Evolutionary conservation across 1,140 invertebrate species (phyloP), one percentile per base, ranked within the genome.

Genomic region (Megalonaias nervosa): DNA sequence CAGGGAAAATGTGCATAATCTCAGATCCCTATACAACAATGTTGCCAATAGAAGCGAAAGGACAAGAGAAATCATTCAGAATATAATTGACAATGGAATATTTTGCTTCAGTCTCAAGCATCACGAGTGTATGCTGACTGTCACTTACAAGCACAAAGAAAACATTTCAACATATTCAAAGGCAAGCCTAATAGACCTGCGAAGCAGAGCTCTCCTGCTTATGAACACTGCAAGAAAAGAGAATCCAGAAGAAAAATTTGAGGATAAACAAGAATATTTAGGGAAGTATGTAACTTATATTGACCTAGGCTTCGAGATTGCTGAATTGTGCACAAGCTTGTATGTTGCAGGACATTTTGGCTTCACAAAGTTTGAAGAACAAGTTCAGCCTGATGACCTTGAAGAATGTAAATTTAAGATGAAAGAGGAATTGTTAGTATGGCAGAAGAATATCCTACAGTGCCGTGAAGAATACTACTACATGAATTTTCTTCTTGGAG

Each of bases 121-220:
- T 31, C 26, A 31, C 26, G 26, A 31, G 26, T 31, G 26, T 31
- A 31, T 31, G 26, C 26, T 31, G 26, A 31, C 26, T 31, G 31
- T 56, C 26, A 19, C 56, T 9, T 79, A 74, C n/a, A 67, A 31
- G 55, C 17, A 69, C 38, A 68, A 68, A 21, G 21, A 71, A n/a
- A 38, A 48, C 15, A 67, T 17, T n/a, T 14, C n/a, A 15, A 21
- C 55, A 31, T 57, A 71, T 17, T 12, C 38, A n/a, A 16, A 67
- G 19, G 31, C 73, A 16, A 58, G 59, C 13, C 26, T 82, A 19
- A 14, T 21, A 58, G 81, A 82, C 56, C 17, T 82, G 23, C 56
- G 75, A 77, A 82, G 78, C 55, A 55, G 81, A 61, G 74, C 78
- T 23, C 65, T 82, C n/a, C 70, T 82, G 38, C 69, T 82, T n/a